These are phyloP conservation scores for Sylvia atricapilla DNA, from an alignment of 2,113 vertebrate genomes.

Conservation along the genomic window DNA sequence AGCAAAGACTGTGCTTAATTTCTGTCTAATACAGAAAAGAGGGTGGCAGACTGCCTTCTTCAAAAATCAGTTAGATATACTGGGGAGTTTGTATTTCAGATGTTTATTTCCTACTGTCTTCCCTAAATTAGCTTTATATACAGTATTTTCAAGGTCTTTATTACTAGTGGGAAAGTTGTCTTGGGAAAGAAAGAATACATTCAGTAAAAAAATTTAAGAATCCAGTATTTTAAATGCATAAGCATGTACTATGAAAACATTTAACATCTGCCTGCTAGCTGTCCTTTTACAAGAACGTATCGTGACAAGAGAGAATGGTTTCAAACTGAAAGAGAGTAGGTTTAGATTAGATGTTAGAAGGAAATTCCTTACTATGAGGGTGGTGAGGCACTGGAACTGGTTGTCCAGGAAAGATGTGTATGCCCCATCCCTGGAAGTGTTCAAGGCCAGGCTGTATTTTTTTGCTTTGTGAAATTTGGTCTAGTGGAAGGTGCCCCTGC, in stretches of 20 bases:
- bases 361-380: background rate
- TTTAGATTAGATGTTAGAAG: background rate
- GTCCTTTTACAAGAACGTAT: background rate
- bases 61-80: background rate
- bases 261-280: background rate
- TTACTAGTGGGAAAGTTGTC: background rate
- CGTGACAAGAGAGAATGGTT: background rate
- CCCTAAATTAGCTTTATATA: background rate
- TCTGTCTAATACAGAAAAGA: background rate
- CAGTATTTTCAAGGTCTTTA: background rate
- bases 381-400: background rate
- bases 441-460: background rate
- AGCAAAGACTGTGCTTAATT: background rate
- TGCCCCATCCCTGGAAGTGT: background rate
- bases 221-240: background rate
- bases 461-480: background rate
- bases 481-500: background rate
- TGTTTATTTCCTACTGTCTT: background rate
- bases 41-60: background rate
- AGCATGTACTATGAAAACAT: background rate
- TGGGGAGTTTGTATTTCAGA: background rate
- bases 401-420: background rate
- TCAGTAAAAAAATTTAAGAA: background rate
- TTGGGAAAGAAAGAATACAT: background rate
- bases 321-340: background rate